Base-by-base conservation (phyloP, 2,888 invertebrate species). In the Torymus texanus region DNA sequence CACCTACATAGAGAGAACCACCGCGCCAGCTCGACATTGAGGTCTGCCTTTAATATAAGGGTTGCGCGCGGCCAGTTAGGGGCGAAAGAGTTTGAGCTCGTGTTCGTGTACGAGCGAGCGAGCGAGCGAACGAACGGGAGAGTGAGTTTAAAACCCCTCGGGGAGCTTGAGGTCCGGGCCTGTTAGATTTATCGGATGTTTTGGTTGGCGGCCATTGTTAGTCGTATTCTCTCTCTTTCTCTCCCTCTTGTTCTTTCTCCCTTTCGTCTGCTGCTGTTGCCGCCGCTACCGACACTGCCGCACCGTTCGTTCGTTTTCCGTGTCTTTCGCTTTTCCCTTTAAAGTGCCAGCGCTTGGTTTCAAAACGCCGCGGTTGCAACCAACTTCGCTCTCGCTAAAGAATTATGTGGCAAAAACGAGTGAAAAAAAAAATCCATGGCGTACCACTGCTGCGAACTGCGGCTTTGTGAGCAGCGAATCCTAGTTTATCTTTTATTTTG, bases 141-240 rank as follows among this genome's bases (percentile, higher is more conserved):
- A 86, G 87, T 84, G 88, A 88, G 88, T 90, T 89, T 89, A 88
- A 90, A 89, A 89, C 86, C 90, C 89, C 88, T 85, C 84, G 89
- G 88, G 41, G 88, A n/a, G 89, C 88, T 87, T 89, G 87, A 88
- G 89, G 89, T 88, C 88, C 88, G 87, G 86, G 84, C 87, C 87
- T 87, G 88, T 88, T 90, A 90, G 90, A 90, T 90, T 90, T 90
- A 90, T 90, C 90, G 90, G 89, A 90, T 90, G 90, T 90, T 90
- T 90, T 90, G 90, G 90, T 90, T 88, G 90, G 90, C 90, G 88
- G 90, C 90, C 90, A 90, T 90, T 90, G 90, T 90, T 88, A 88
- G 86, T 85, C 85, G 83, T 50, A 84, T 81, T 82, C 70, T 63
- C 74, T 72, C 61, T 62, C 74, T n/a, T 67, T 63, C 74, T 72